phyloP scores from a whole-genome alignment of 2,888 invertebrate species.

The Dorcus hopei region DNA sequence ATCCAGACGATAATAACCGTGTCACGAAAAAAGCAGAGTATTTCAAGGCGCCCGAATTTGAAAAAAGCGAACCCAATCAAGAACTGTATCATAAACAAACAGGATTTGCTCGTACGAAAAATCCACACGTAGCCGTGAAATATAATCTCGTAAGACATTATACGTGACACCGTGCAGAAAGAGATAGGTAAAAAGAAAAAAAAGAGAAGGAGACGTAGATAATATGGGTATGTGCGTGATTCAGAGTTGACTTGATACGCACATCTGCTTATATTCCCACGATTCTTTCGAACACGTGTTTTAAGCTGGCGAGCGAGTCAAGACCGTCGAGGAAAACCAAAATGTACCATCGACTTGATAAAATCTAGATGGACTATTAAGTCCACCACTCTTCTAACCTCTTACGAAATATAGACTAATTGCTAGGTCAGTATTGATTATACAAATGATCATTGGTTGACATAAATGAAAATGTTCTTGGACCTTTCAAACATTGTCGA shows the following conservation, averaged over 20 bases:
- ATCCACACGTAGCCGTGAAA: not conserved
- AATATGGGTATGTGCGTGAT: slow-evolving; percentile 26
- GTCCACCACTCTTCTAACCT: too few species aligned
- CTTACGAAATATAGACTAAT: too few species aligned
- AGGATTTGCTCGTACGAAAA: not conserved
- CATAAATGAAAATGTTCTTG: too few species aligned
- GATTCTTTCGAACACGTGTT: slow-evolving; percentile 45
- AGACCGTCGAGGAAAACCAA: not conserved
- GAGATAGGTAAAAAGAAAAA: not conserved
- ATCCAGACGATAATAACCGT: too few species aligned
- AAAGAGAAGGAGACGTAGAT: slow-evolving; percentile 3
- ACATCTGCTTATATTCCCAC: slow-evolving; percentile 49
- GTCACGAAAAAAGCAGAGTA: too few species aligned
- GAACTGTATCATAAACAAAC: too few species aligned
- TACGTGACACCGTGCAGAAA: slow-evolving; percentile 4
- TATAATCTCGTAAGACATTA: not conserved
- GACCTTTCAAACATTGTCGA: too few species aligned
- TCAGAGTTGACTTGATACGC: slow-evolving; percentile 32
- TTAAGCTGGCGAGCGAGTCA: slow-evolving; percentile 1
- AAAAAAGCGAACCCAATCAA: too few species aligned
- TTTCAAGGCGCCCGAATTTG: too few species aligned
- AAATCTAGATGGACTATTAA: not conserved
- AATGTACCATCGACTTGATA: slow-evolving; percentile 5
- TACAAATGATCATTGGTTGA: too few species aligned
- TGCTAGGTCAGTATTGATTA: too few species aligned